Base-by-base conservation (phyloP, 2,888 invertebrate genomes). In the Dysmachus trigonus region DNA sequence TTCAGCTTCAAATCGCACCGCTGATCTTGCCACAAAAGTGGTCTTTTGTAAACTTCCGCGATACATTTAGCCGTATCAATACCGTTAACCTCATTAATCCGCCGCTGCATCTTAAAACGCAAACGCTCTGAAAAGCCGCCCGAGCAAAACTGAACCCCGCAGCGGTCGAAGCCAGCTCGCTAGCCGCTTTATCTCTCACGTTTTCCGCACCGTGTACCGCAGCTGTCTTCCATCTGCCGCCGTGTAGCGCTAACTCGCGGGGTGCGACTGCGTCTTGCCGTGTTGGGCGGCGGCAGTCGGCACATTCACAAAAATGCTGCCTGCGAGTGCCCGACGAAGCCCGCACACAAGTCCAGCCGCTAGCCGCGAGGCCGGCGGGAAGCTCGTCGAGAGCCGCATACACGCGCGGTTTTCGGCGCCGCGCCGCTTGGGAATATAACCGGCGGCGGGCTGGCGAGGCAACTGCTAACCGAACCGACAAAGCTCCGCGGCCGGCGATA, bases 111-210 rank as follows among this genome's bases (percentile, higher is more conserved):
- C 27, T 73, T 35, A 3, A 31, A 35, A n/a, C 73, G 73, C 35
- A 10, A 73, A 73, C 73, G 73, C 73, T 73, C 73, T 73, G 33
- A 73, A 31, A 73, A 73, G 35, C 73, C 73, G 73, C 73, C 73
- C 8, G 33, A 73, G 73, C 18, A n/a, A 73, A 73, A 73, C 73
- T 73, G 33, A 73, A 15, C 30, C n/a, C 73, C 27, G 27, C 73
- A 73, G 73, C 35, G 73, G 31, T 73, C 33, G 31, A n/a, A 33
- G 73, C 30, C 13, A 3, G 31, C 31, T 27, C 73, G 73, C 73
- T 7, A 33, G 33, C 73, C 73, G 73, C 73, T 73, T 73, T 62
- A 62, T 27, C 22, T 62, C 18, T 73, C 31, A 22, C 35, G 33
- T 27, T 33, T 73, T 73, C 7, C 73, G 73, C 18, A 13, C 73